Evolutionary conservation across 2,797 vertebrate genomes (phyloP), one percentile per base, ranked within the genome.

Genomic region (Catostomus latipinnis): DNA sequence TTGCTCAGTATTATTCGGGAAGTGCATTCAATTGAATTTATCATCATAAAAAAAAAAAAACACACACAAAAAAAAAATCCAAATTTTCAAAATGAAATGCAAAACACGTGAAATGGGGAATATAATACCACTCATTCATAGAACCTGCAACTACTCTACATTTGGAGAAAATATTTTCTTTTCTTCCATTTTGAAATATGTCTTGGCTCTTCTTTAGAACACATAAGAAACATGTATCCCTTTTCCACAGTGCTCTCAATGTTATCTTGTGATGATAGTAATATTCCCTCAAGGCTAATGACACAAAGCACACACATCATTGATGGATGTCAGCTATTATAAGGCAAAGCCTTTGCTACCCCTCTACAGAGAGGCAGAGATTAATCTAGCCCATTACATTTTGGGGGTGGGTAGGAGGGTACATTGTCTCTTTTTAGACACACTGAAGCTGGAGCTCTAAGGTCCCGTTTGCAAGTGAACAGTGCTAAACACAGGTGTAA

Each of bases 281-380:
- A 69, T 82, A 63, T 84, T 85, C 85, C 78, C 82, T 85, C 75
- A 81, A 65, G 71, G 76, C 72, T 79, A 83, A 66, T 83, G 82
- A 84, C 86, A 82, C 56, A 70, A 82, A 81, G 81, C 78, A 16
- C 61, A 86, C 62, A 86, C 84, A 80, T 82, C 69, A 78, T 22
- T 87, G 86, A 87, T 87, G 84, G 81, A 87, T 86, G 84, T 70
- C 73, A 76, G 76, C 86, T 82, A 87, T 87, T 87, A 87, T 80
- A 83, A 70, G 81, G 78, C 61, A 82, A 81, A 83, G 53, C 69
- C 73, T 60, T 69, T 71, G 54, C 82, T 76, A 82, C 78, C 80
- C 62, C 50, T 73, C 80, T 60, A 76, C 79, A 81, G 66, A 70
- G 50, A 85, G 75, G 79, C 81, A 83, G 65, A 81, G 82, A 87